phyloP scores from a whole-genome alignment of 2,797 vertebrate species.

The Neosilurus hyrtlii region DNA sequence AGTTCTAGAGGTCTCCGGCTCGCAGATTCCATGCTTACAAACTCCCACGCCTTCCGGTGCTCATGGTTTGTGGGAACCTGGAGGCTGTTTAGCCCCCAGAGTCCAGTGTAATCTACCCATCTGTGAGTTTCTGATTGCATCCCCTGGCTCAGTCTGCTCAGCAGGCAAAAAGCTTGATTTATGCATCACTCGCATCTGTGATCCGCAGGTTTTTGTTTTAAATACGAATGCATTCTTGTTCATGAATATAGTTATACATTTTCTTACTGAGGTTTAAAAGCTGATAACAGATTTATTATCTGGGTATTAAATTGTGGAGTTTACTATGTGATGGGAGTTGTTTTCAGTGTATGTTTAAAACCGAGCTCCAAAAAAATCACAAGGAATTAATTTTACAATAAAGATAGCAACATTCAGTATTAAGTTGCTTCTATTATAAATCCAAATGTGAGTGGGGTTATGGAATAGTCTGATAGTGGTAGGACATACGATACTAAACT shows the following conservation, averaged over 20 bases:
- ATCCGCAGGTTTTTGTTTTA: not conserved
- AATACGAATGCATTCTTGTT: not conserved
- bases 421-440: not conserved
- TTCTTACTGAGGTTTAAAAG: not conserved
- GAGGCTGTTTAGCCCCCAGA: conserved; percentile 27
- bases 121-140: conserved; percentile 18
- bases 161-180: not conserved
- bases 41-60: conserved; percentile 17
- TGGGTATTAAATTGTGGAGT: not conserved
- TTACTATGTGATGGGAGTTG: not conserved
- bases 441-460: not conserved
- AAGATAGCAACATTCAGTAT: not conserved
- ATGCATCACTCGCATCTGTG: conserved; percentile 5
- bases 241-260: not conserved
- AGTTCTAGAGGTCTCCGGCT: conserved; percentile 14
- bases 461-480: not conserved
- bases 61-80: conserved; percentile 20
- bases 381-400: not conserved
- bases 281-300: not conserved
- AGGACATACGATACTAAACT: not conserved
- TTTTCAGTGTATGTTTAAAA: not conserved
- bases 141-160: conserved; percentile 16
- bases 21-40: not conserved
- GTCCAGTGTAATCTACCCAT: conserved; percentile 25
- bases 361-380: not conserved